Evolutionary conservation across 2,113 vertebrate species (phyloP), one percentile per base, ranked within the genome.

Genomic region (Hydrochoerus hydrochaeris): DNA sequence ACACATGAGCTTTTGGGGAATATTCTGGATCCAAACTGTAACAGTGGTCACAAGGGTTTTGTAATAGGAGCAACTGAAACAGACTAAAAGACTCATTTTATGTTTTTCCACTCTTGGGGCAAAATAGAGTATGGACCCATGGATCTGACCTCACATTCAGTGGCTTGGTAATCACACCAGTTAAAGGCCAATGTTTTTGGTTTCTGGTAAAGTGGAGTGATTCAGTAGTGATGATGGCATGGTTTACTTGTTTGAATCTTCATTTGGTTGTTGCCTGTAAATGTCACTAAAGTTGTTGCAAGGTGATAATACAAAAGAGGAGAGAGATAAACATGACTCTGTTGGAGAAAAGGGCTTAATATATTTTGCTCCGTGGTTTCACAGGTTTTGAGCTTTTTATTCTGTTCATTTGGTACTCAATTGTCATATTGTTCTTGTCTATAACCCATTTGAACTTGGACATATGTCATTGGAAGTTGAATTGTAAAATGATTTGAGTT

Each of bases 351-450:
- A 78, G 67, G 16, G 49, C 54, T 67, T 85, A 46, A 78, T 32
- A 10, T 78, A 84, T 67, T 93, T 93, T 95, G 52, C 44, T 94
- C 38, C 90, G 73, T 95, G 90, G 80, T 8, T 92, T 97, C 77
- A 92, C 95, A 89, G n/a, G 77, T 85, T 95, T 57, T 49, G 38
- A 2, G 44, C 26, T 41, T 32, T 78, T 86, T 88, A 28, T 90
- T 73, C 81, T 75, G 52, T 87, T 83, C 82, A 54, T 38, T 91
- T 82, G 38, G 13, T 77, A 82, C 58, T 96, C 78, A 80, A 41
- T 65, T 93, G 44, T 93, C 60, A 89, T 87, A 44, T 41, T 94
- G 46, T 80, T 49, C 20, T 62, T 85, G 24, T 32, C 24, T 91
- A 35, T 30, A 92, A 85, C 32, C 19, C 54, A 52, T 80, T 91